Conservation (phyloP, 2,113 vertebrate genomes). For the Amblyornis subalaris region DNA sequence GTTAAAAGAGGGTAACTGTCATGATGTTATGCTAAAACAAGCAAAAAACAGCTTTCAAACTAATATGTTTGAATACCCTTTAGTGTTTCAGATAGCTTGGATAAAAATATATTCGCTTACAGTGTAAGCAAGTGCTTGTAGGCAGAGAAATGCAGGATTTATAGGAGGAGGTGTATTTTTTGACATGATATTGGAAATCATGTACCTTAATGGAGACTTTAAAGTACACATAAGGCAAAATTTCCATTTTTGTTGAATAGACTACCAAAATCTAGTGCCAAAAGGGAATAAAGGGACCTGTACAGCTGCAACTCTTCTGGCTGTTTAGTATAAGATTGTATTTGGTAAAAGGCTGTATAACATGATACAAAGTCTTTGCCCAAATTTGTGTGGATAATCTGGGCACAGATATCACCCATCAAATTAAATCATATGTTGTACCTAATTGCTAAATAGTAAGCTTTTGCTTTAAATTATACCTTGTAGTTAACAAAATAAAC, state of each 20-base stretch:
- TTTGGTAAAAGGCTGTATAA: not conserved
- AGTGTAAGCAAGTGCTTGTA: not conserved
- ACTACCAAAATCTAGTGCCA: not conserved
- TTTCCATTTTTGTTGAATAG: not conserved
- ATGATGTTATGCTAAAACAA: not conserved
- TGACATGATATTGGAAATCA: not conserved
- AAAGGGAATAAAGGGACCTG: not conserved
- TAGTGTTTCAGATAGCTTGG: not conserved
- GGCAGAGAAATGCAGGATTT: not conserved
- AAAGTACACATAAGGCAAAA: not conserved
- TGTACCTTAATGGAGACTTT: not conserved
- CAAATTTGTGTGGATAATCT: not conserved
- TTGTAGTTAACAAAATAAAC: not conserved
- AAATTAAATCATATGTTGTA: not conserved
- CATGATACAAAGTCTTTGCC: not conserved
- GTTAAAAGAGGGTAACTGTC: not conserved
- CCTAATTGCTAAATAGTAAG: not conserved
- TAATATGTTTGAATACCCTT: not conserved
- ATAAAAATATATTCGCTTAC: not conserved
- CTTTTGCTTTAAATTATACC: not conserved
- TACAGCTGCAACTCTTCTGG: not conserved
- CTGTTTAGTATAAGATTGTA: not conserved
- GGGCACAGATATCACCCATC: not conserved
- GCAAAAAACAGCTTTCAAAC: not conserved
- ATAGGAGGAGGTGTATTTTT: not conserved